phyloP scores from a whole-genome alignment of 2,113 vertebrate genomes.

The Dendrocopos noguchii region DNA sequence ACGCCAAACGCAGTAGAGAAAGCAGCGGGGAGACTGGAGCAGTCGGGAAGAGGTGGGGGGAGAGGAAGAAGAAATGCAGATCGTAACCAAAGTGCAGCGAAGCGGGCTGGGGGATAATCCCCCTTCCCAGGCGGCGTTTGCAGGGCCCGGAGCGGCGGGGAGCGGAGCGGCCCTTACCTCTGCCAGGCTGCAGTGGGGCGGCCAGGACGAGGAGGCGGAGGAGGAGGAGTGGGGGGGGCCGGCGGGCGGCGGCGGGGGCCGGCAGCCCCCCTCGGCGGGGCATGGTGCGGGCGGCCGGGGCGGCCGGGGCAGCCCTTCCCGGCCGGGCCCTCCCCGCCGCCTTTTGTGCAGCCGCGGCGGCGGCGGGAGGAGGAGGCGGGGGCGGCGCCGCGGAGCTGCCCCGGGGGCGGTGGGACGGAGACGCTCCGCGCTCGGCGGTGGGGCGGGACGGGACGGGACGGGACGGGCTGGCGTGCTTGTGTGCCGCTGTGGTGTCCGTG shows the following conservation, averaged over 20 bases:
- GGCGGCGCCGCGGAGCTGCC: background rate
- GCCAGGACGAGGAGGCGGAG: background rate
- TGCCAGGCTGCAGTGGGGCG: slow-evolving; percentile 35
- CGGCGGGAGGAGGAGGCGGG: slow-evolving; percentile 8
- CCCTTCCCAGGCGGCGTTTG: background rate
- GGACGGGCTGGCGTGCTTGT: background rate
- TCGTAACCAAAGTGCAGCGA: background rate
- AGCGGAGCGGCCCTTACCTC: slow-evolving; percentile 30
- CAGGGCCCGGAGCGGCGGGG: background rate
- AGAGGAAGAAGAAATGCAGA: background rate
- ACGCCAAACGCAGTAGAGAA: background rate
- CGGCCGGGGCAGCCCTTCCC: background rate
- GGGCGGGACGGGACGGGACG: background rate
- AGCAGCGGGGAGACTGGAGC: background rate
- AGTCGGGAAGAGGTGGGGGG: background rate
- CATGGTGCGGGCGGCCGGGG: slow-evolving; percentile 11
- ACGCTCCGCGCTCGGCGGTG: background rate
- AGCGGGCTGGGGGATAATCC: background rate
- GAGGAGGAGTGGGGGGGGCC: background rate
- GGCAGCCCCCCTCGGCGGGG: slow-evolving; percentile 9
- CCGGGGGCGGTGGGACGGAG: background rate
- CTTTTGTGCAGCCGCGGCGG: slow-evolving; percentile 6
- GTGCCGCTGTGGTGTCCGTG: background rate
- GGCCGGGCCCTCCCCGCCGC: background rate
- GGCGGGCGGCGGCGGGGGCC: background rate